These are phyloP conservation scores for Ypsolopha scabrella DNA, from an alignment of 2,888 invertebrate species.

Conservation along the genomic window DNA sequence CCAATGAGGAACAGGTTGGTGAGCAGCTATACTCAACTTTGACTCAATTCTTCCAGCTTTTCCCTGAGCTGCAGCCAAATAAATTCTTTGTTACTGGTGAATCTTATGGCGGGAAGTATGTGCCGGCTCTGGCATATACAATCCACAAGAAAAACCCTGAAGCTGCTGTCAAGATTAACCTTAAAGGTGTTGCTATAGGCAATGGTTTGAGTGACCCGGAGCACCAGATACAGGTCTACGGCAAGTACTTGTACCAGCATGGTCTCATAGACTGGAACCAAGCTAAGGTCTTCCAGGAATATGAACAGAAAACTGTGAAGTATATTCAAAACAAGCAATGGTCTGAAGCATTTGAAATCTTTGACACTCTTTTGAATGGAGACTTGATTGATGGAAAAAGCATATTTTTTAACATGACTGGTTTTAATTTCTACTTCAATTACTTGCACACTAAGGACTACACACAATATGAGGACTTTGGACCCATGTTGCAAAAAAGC, in stretches of 20 bases:
- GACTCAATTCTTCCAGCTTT: slow-evolving; percentile 86
- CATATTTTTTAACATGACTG: slow-evolving; percentile 79
- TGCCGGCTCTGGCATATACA: slow-evolving; percentile 81
- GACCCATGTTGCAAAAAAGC: slow-evolving; percentile 72
- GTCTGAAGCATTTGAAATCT: slow-evolving; percentile 77
- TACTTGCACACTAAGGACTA: slow-evolving; percentile 74
- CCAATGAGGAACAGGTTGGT: slow-evolving; percentile 84
- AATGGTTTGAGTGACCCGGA: slow-evolving; percentile 85
- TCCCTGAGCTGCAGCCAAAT: slow-evolving; percentile 78
- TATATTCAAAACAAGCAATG: slow-evolving; percentile 75
- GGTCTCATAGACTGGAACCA: slow-evolving; percentile 78
- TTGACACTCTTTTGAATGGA: slow-evolving; percentile 78
- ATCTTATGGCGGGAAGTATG: slow-evolving; percentile 86
- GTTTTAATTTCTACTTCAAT: slow-evolving; percentile 82
- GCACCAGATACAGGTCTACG: slow-evolving; percentile 81
- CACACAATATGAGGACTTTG: slow-evolving; percentile 60
- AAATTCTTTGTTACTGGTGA: slow-evolving; percentile 92
- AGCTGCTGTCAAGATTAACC: slow-evolving; percentile 76
- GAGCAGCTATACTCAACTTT: slow-evolving; percentile 82
- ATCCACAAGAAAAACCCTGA: slow-evolving; percentile 76
- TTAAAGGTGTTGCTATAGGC: slow-evolving; percentile 80
- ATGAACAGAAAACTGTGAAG: slow-evolving; percentile 68
- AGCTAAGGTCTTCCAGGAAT: slow-evolving; percentile 67
- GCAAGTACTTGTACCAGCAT: slow-evolving; percentile 83
- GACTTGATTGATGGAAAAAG: slow-evolving; percentile 72